These are phyloP conservation scores for Pelagia noctiluca DNA, from an alignment of 30 jellyfish, hydroid and myxozoan species.

Conservation along the genomic window DNA sequence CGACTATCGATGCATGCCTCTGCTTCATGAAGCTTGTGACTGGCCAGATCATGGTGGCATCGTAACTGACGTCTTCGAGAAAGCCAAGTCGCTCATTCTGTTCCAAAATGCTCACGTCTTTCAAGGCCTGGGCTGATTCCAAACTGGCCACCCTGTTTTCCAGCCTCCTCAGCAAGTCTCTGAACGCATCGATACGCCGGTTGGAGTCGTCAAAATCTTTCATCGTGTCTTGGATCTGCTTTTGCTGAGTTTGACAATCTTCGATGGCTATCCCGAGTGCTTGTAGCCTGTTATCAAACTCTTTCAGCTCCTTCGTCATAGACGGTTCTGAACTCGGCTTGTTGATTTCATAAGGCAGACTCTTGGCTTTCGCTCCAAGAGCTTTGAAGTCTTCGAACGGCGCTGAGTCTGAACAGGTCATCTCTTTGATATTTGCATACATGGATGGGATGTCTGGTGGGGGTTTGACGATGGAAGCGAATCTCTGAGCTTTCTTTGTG, in stretches of 20 bases:
- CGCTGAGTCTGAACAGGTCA: neutral
- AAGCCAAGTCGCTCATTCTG: conserved; percentile 42
- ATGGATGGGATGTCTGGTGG: no score
- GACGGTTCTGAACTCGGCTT: neutral
- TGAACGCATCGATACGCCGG: conserved; percentile 57
- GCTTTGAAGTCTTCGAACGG: neutral
- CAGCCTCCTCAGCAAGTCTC: conserved; percentile 27
- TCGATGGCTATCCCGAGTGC: conserved; percentile 32
- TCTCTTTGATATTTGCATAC: neutral
- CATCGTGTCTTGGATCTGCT: neutral
- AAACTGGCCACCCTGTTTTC: conserved; percentile 9
- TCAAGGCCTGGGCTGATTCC: conserved; percentile 30
- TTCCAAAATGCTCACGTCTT: conserved; percentile 41
- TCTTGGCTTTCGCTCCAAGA: neutral
- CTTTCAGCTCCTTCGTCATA: neutral
- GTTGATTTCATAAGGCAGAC: neutral
- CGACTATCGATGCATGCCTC: conserved; percentile 75
- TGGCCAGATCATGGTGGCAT: conserved; percentile 81
- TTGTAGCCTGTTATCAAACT: conserved; percentile 10
- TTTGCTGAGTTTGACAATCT: conserved; percentile 8
- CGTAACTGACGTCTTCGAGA: conserved; percentile 66
- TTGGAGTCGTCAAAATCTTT: conserved; percentile 3
- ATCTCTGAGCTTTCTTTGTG: no score
- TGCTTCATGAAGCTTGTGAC: conserved; percentile 52
- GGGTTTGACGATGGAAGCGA: no score